phyloP scores from a whole-genome alignment of 1,140 invertebrate species.

The Drosophila orena region DNA sequence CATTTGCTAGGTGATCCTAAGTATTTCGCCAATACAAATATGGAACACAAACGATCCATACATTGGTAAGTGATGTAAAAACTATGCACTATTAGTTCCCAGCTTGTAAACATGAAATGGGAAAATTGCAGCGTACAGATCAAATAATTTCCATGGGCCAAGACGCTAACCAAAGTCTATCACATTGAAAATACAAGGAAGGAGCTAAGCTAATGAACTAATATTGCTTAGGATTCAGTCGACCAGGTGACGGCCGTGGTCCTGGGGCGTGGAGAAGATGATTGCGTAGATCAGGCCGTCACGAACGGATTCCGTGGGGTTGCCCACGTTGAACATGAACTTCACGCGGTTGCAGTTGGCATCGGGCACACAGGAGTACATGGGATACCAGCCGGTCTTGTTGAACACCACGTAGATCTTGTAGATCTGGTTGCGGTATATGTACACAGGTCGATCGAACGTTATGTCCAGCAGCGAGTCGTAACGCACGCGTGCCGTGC shows the following conservation, averaged over 20 bases:
- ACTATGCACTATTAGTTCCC: slow-evolving; percentile 4
- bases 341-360: slow-evolving; percentile 88
- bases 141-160: slow-evolving; percentile 8
- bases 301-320: slow-evolving; percentile 88
- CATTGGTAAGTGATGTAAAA: not conserved
- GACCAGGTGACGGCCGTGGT: slow-evolving; percentile 62
- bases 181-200: slow-evolving; percentile 40
- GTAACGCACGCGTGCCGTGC: slow-evolving; percentile 89
- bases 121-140: slow-evolving; percentile 8
- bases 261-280: slow-evolving; percentile 87
- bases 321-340: slow-evolving; percentile 90
- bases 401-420: slow-evolving; percentile 92
- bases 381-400: slow-evolving; percentile 91
- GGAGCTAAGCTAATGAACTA: not conserved
- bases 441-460: slow-evolving; percentile 91
- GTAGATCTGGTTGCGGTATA: slow-evolving; percentile 91
- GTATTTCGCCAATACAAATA: slow-evolving; percentile 1
- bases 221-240: slow-evolving; percentile 46
- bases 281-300: slow-evolving; percentile 91
- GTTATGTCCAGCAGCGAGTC: slow-evolving; percentile 90
- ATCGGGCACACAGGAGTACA: slow-evolving; percentile 88
- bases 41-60: not conserved
- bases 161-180: slow-evolving; percentile 14
- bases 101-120: not conserved
- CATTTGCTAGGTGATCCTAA: not conserved